Evolutionary conservation across 1,140 invertebrate genomes (phyloP).

Genomic region (Sogatella furcifera): DNA sequence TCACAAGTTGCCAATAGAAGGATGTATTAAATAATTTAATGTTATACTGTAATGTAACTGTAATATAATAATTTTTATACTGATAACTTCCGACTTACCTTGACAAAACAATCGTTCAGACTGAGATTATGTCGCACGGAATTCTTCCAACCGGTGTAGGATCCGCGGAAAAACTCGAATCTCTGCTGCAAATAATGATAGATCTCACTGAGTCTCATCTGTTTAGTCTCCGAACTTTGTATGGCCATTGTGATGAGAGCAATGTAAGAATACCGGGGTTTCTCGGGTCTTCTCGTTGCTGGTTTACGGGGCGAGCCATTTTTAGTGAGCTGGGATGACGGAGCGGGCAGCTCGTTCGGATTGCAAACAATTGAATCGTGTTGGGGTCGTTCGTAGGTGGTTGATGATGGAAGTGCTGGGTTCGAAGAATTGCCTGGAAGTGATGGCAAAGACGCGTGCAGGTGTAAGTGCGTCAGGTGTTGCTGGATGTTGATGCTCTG

Average conservation of each 20-base stretch:
- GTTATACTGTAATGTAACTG: no score
- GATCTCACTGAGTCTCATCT: slow-evolving; percentile 81
- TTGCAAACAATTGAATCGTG: not conserved
- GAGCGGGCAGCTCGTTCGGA: not conserved
- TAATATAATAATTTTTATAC: no score
- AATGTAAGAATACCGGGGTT: slow-evolving; percentile 94
- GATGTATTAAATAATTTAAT: no score
- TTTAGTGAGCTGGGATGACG: slow-evolving; percentile 1
- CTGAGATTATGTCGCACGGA: slow-evolving; percentile 94
- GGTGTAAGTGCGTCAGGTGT: slow-evolving; percentile 13
- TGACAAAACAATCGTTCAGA: slow-evolving; percentile 95
- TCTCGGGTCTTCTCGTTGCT: slow-evolving; percentile 71
- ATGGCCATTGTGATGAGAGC: slow-evolving; percentile 97
- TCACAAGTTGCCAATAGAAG: no score
- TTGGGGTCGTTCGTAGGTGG: not conserved
- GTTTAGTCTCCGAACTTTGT: slow-evolving; percentile 75
- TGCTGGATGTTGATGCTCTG: slow-evolving; percentile 17
- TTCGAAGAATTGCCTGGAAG: not conserved
- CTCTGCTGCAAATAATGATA: slow-evolving; percentile 75
- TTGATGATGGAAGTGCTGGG: not conserved
- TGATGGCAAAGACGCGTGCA: slow-evolving; percentile 8
- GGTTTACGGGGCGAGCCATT: slow-evolving; percentile 9
- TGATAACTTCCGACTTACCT: slow-evolving; percentile 29
- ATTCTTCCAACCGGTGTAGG: slow-evolving; percentile 97
- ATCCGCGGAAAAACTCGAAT: slow-evolving; percentile 87